phyloP scores from a whole-genome alignment of 2,113 vertebrate species.

The Damaliscus lunatus region DNA sequence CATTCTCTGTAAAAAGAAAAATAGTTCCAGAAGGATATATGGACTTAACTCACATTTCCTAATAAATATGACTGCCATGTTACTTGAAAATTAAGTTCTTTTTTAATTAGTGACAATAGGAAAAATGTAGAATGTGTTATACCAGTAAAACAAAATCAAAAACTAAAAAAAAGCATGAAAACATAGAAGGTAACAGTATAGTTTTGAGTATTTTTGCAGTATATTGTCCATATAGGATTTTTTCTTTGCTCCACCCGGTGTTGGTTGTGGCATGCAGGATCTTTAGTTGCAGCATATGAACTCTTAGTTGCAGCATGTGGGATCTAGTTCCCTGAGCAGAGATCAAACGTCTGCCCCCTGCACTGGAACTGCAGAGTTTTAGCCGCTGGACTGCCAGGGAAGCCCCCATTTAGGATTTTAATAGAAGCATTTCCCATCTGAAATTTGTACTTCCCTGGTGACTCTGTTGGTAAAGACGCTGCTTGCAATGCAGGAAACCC shows the following conservation, averaged over 20 bases:
- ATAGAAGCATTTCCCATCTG: background rate
- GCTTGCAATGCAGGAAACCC: background rate
- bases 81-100: conserved; percentile 31
- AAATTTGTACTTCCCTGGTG: background rate
- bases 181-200: background rate
- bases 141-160: background rate
- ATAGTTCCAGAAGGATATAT: conserved; percentile 18
- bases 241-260: background rate
- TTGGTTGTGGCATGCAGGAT: background rate
- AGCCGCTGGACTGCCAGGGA: background rate
- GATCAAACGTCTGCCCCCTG: background rate
- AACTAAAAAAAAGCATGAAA: background rate
- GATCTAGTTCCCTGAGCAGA: background rate
- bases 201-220: background rate
- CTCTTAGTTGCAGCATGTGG: background rate
- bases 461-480: background rate
- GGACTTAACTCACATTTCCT: conserved; percentile 18
- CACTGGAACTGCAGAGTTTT: background rate
- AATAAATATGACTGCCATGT: background rate
- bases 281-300: background rate
- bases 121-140: background rate
- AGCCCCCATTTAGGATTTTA: background rate
- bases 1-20: conserved; percentile 34
- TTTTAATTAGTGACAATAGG: background rate
- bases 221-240: background rate